Conservation (phyloP, 2,113 vertebrate species). For the Macquaria australasica region DNA sequence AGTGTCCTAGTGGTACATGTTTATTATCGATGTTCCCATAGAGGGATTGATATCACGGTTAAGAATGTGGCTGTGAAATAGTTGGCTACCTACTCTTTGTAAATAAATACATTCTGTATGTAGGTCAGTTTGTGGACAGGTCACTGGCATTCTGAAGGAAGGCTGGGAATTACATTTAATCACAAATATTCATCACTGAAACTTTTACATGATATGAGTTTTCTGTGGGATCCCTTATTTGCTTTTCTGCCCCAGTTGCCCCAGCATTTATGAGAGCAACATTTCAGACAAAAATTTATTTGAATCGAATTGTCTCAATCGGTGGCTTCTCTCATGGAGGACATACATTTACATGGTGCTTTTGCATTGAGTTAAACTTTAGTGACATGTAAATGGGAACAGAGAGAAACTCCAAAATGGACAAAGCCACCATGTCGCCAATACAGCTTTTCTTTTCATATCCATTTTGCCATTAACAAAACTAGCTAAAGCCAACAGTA, state of each 20-base stretch:
- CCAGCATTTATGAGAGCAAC: not conserved
- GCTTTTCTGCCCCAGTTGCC: not conserved
- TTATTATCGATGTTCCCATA: conserved; percentile 74
- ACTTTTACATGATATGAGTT: conserved; percentile 25
- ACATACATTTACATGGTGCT: no score
- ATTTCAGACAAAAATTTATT: not conserved
- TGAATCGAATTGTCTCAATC: not conserved
- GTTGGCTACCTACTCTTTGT: conserved; percentile 58
- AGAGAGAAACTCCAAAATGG: not conserved
- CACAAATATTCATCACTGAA: conserved; percentile 43
- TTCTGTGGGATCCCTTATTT: conserved; percentile 19
- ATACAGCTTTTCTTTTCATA: not conserved
- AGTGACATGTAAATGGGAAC: not conserved
- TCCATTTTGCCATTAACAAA: not conserved
- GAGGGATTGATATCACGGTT: conserved; percentile 71
- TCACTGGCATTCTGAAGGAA: conserved; percentile 47
- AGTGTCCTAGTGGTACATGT: conserved; percentile 64
- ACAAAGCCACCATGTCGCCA: not conserved
- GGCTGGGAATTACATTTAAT: conserved; percentile 44
- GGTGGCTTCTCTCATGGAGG: not conserved
- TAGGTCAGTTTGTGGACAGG: conserved; percentile 58
- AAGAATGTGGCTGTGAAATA: conserved; percentile 72
- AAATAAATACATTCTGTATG: conserved; percentile 72
- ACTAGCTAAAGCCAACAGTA: not conserved
- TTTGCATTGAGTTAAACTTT: not conserved